A percentile compares a stretch with the other conserved stretches of the same genome.
Conservation (phyloP, 2,797 vertebrate genomes). For the Thalassophryne amazonica region DNA sequence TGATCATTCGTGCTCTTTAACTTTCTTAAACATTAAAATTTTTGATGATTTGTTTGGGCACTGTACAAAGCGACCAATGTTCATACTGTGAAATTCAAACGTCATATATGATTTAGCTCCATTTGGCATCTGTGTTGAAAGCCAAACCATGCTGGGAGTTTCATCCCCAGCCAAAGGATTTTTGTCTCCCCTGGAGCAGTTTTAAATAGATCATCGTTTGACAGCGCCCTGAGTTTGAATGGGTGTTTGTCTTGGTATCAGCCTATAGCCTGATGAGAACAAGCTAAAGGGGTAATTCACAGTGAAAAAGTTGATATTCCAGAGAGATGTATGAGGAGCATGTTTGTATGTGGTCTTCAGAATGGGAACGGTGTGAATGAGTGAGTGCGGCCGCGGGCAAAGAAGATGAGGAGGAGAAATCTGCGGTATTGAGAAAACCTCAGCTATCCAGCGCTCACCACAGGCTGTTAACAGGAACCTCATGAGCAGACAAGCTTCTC, state of each 20-base stretch:
- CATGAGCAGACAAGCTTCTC: constrained; percentile 37
- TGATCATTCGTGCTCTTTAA: too few species aligned
- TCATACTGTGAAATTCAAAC: constrained; percentile 9
- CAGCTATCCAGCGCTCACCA: constrained; percentile 43
- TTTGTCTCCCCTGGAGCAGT: constrained; percentile 15
- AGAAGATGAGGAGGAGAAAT: constrained; percentile 22
- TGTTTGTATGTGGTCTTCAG: constrained; percentile 45
- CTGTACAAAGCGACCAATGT: too few species aligned
- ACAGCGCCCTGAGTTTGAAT: constrained; percentile 9
- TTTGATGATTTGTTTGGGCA: too few species aligned
- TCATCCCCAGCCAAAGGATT: constrained; percentile 35
- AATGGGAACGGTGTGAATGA: constrained; percentile 45
- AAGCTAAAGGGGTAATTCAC: constrained; percentile 30
- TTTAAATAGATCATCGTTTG: constrained; percentile 20
- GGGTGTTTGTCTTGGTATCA: constrained; percentile 43
- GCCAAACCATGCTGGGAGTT: constrained; percentile 28
- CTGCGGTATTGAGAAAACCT: constrained; percentile 44
- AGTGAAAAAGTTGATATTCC: constrained; percentile 30
- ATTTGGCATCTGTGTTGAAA: constrained; percentile 27
- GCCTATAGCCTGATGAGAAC: constrained; percentile 26
- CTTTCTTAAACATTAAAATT: too few species aligned
- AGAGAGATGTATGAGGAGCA: constrained; percentile 26
- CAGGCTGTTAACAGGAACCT: constrained; percentile 63
- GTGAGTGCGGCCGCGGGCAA: constrained; percentile 56
- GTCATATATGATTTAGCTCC: constrained; percentile 25